A percentile compares a stretch with the other conserved stretches of the same genome.
Conservation (phyloP, 2,113 vertebrate genomes). For the Pithys albifrons region DNA sequence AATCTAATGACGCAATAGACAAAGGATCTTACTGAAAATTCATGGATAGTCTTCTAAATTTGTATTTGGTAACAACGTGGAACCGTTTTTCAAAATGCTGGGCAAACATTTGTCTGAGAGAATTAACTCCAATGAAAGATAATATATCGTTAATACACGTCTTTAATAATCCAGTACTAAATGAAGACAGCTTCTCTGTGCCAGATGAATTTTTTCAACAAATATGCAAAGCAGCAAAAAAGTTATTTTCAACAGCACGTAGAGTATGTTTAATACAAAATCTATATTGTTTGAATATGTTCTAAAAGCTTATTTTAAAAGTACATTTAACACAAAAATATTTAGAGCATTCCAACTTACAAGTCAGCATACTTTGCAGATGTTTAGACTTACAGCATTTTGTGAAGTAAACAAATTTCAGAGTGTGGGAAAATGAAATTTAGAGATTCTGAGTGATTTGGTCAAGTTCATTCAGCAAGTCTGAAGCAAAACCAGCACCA, state of each 20-base stretch:
- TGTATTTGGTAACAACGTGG: rapidly evolving
- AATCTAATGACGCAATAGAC: neutral
- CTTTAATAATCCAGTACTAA: neutral
- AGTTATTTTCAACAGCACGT: neutral
- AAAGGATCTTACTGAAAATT: neutral
- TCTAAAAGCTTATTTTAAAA: neutral
- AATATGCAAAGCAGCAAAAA: neutral
- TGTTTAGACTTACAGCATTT: neutral
- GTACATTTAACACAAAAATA: neutral
- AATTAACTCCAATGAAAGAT: neutral
- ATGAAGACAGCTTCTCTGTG: neutral
- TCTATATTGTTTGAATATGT: neutral
- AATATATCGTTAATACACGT: neutral
- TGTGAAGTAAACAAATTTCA: neutral
- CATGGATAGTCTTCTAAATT: neutral
- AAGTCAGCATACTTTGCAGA: neutral
- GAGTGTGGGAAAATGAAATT: neutral
- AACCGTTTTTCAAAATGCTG: neutral
- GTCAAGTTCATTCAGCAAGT: neutral
- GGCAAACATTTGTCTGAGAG: neutral
- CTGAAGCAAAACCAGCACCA: neutral
- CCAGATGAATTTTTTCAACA: neutral
- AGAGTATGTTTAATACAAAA: neutral
- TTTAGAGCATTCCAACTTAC: neutral
- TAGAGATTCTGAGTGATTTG: neutral